A percentile compares a stretch with the other conserved stretches of the same genome.
phyloP scores from a whole-genome alignment of 37 sponge, comb jelly and placozoan genomes.

The Ianthella basta region DNA sequence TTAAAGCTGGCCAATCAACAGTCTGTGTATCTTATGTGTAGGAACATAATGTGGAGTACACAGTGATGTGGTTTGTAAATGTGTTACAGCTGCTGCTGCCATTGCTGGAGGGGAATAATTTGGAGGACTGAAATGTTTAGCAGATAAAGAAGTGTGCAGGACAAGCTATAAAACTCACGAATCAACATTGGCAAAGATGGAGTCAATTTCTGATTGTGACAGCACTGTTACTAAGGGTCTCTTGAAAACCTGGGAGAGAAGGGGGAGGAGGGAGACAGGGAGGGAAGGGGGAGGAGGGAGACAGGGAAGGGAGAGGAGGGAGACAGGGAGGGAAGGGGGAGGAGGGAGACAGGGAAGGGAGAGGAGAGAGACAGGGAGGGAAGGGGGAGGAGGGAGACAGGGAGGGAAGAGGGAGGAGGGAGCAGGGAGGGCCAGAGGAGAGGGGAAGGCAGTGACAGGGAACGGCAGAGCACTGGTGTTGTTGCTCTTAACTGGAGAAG shows the following conservation, averaged over 20 bases:
- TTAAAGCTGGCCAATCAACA: too few relatives aligned
- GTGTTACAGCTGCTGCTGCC: too few relatives aligned
- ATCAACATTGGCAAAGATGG: constrained; percentile 88
- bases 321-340: background rate
- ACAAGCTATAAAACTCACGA: constrained; percentile 53
- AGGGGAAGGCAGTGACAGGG: background rate
- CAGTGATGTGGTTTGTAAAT: too few relatives aligned
- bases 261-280: too few relatives aligned
- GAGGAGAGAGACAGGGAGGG: constrained; percentile 68
- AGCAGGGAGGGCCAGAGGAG: background rate
- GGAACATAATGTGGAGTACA: too few relatives aligned
- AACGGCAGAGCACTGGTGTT: background rate
- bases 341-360: too few relatives aligned
- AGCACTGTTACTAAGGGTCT: constrained; percentile 45
- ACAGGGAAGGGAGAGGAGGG: background rate
- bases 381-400: too few relatives aligned
- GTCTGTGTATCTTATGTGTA: too few relatives aligned
- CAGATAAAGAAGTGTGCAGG: background rate
- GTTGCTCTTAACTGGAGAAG: too few relatives aligned
- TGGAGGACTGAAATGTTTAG: too few relatives aligned
- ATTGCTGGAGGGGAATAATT: background rate
- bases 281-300: too few relatives aligned
- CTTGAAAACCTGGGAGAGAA: constrained; percentile 76
- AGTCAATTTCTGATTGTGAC: constrained; percentile 56
- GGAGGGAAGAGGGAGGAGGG: too few relatives aligned